These are phyloP conservation scores for Epizoanthus fatuus DNA, from an alignment of 92 coral and sea anemone species.

Conservation along the genomic window DNA sequence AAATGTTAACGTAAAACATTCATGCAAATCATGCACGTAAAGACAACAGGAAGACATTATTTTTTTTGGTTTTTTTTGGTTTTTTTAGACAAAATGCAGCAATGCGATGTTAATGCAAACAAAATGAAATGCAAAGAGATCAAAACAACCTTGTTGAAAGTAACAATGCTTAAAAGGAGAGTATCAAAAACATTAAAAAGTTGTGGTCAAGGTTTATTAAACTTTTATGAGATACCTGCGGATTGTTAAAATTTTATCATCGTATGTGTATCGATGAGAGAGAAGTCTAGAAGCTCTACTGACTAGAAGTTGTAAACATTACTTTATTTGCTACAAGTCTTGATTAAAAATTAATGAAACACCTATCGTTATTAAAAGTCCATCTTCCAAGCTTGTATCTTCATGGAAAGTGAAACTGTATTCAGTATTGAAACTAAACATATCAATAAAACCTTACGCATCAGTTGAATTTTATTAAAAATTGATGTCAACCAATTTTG, in stretches of 20 bases:
- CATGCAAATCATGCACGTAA: too few relatives aligned
- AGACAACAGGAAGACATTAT: too few relatives aligned
- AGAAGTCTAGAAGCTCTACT: not conserved
- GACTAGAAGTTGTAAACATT: constrained; percentile 27
- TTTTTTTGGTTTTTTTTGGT: too few relatives aligned
- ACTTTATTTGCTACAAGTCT: constrained; percentile 29
- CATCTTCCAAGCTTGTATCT: constrained; percentile 34
- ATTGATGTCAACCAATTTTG: constrained; percentile 8
- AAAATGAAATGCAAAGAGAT: not conserved
- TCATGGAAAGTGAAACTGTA: constrained; percentile 43
- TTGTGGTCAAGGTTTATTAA: constrained; percentile 7
- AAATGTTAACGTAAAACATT: too few relatives aligned
- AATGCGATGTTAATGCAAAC: too few relatives aligned
- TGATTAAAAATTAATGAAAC: constrained; percentile 43
- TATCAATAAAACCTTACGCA: not conserved
- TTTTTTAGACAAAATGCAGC: too few relatives aligned
- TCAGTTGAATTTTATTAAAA: constrained; percentile 14
- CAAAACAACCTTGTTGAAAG: not conserved
- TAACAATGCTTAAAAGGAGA: constrained; percentile 11
- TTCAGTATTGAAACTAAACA: constrained; percentile 17
- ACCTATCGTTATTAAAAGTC: constrained; percentile 30
- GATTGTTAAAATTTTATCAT: constrained; percentile 2
- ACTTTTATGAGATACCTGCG: constrained; percentile 9
- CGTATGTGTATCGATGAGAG: not conserved
- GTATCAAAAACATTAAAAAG: constrained; percentile 18